Conservation (phyloP, 2,888 invertebrate genomes). For the Rhagonycha fulva region DNA sequence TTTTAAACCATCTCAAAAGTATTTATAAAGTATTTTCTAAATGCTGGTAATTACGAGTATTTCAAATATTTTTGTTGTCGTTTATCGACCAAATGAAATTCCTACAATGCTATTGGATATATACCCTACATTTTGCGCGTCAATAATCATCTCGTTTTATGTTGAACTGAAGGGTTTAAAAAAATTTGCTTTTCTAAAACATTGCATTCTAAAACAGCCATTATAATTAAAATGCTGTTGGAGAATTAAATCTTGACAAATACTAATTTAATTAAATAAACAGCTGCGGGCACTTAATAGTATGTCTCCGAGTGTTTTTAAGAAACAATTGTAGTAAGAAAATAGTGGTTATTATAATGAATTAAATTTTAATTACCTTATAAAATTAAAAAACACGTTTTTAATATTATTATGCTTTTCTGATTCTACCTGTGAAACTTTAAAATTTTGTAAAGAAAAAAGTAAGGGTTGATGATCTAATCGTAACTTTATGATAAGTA, state of each 20-base stretch:
- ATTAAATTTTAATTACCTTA: background rate
- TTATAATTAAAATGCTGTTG: background rate
- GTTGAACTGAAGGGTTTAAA: background rate
- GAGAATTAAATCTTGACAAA: background rate
- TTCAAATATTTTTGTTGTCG: slow-evolving; percentile 18
- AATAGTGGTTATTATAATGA: background rate
- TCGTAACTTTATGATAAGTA: no score
- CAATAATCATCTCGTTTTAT: slow-evolving; percentile 14
- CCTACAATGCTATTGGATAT: slow-evolving; percentile 8
- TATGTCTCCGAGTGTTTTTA: background rate
- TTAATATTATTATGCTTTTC: no score
- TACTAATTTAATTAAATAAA: background rate
- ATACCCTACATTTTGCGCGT: slow-evolving; percentile 16
- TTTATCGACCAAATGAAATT: slow-evolving; percentile 12
- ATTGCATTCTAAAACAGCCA: background rate
- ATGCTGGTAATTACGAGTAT: slow-evolving; percentile 16
- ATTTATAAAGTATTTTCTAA: slow-evolving; percentile 3
- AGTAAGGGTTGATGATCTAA: no score
- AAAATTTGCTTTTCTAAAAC: background rate
- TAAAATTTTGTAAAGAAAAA: no score
- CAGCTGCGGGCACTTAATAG: no score
- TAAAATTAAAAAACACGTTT: no score
- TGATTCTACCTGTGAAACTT: no score
- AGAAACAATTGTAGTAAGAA: background rate
- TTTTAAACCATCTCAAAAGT: background rate